Evolutionary conservation across 2,797 vertebrate species (phyloP), one percentile per base, ranked within the genome.

Genomic region (Pangasius djambal): DNA sequence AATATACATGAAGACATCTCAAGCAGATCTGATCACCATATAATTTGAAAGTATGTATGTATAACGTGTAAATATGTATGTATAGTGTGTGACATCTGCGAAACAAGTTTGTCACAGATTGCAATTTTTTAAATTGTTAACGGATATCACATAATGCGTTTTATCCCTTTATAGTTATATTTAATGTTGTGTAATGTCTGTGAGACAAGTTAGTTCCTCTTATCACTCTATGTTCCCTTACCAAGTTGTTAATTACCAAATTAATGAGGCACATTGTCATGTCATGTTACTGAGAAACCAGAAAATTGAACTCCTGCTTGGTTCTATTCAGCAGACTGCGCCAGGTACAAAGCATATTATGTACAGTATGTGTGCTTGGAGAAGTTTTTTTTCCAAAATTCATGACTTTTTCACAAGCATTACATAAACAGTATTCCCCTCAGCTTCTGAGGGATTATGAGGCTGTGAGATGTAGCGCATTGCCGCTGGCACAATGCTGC

Each of bases 401-500:
- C 57, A 74, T 44, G 86, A 83, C 6, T 90, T 91, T 83, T 28
- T 50, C 82, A 87, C 25, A 87, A 88, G 12, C 77, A 67, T 75
- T 88, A 87, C 25, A 50, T 70, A 90, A 90, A 59, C 57, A 40
- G 20, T 28, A 40, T 25, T 82, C 28, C 48, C 40, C 72, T n/a
- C 72, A 28, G 20, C 59, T 40, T 12, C 78, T 40, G 55, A 82
- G 34, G 57, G 79, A 61, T 61, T 82, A 61, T 40, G 57, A 57
- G 79, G 34, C 34, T 82, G 22, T 61, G 10, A 82, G 57, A 67
- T 67, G 6, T 84, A 83, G 40, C 67, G 55, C 84, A 86, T 59
- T 57, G 25, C 44, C 70, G 65, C 86, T 75, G 85, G 44, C 87
- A 34, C 77, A 84, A 72, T 92, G 91, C 92, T 91, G 89, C 90